Evolutionary conservation across 2,888 invertebrate genomes (phyloP), one percentile per base, ranked within the genome.

Genomic region (Leucophora obtusa): DNA sequence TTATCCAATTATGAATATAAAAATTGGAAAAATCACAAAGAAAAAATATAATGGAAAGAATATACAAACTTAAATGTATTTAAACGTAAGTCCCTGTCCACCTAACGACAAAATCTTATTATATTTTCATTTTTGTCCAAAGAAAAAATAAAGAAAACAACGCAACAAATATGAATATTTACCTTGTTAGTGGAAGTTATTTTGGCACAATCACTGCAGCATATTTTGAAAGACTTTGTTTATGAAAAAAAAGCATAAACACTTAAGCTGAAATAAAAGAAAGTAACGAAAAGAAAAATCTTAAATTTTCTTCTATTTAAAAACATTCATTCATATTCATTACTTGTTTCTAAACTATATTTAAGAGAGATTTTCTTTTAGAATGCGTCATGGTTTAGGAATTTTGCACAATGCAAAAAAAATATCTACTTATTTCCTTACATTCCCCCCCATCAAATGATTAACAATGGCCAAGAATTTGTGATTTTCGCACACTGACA

Each of bases 1-100:
- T 81, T 77, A 81, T 77, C 81, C 81, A 81, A 81, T 81, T 81
- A 81, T 81, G 81, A 81, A 77, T 81, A 81, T 77, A 81, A 81
- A 81, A 81, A 77, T 81, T 81, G 81, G 77, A 77, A 77, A 81
- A 81, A 74, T 81, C 70, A 74, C 65, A 65, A 81, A 69, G 62
- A 47, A 69, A 43, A 63, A 59, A 59, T 18, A 54, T 47, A 47
- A 47, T 47, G 14, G 21, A 47, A 62, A 68, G n/a, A n/a, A 35
- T 51, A 72, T 33, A 65, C 14, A 53, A 63, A 76, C 51, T 71
- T 72, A 47, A 72, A 65, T 38, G 74, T 62, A 81, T 73, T 73
- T 73, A 77, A 81, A 73, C 56, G 33, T 38, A 10, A 66, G 21
- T 65, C 9, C 33, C 6, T 50, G 62, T 66, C 66, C 65, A 70